These are phyloP conservation scores for Hololepta plana DNA, from an alignment of 2,888 invertebrate species.

Conservation along the genomic window DNA sequence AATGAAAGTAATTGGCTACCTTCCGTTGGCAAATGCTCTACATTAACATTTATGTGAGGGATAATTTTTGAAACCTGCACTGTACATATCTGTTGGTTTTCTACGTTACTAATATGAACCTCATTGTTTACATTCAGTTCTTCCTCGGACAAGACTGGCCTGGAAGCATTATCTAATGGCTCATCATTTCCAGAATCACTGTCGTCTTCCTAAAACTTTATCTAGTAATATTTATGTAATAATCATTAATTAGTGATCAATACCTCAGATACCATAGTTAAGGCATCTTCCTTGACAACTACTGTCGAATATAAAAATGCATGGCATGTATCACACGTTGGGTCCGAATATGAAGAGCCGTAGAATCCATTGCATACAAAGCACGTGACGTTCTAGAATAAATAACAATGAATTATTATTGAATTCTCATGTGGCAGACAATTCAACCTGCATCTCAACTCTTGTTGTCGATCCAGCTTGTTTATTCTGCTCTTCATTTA, in stretches of 20 bases:
- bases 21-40: constrained; percentile 19
- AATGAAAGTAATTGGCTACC: constrained; percentile 11
- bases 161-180: constrained; percentile 46
- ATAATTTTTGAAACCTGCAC: too few relatives aligned
- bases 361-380: constrained; percentile 83
- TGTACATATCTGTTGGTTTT: too few relatives aligned
- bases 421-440: too few relatives aligned
- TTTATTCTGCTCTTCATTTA: too few relatives aligned
- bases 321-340: constrained; percentile 82
- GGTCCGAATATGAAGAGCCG: constrained; percentile 79
- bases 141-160: constrained; percentile 7
- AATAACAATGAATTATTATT: constrained; percentile 6
- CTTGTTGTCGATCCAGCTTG: too few relatives aligned
- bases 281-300: neutral
- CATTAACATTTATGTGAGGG: constrained; percentile 12
- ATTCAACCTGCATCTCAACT: too few relatives aligned
- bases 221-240: constrained; percentile 1
- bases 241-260: constrained; percentile 3
- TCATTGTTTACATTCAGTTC: constrained; percentile 9
- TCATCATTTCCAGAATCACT: constrained; percentile 83
- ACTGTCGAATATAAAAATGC: neutral
- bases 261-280: constrained; percentile 1
- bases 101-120: constrained; percentile 9
- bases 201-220: constrained; percentile 48
- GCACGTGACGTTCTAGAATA: constrained; percentile 47